Evolutionary conservation across 1,140 invertebrate species (phyloP).

Genomic region (Brachionus asplanchnoidis): DNA sequence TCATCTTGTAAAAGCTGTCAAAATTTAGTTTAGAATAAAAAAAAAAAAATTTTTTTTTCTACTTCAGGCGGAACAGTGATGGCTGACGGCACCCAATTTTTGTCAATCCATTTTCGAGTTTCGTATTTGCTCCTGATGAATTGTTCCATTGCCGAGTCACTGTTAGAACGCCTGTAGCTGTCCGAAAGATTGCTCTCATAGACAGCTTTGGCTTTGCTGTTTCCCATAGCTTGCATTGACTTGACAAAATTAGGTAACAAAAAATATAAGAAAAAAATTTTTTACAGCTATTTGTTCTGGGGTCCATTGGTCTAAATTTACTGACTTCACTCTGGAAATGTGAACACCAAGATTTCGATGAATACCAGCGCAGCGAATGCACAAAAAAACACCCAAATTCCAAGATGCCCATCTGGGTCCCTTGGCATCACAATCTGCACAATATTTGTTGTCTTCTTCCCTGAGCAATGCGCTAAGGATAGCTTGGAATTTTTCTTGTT

Average conservation of each 20-base stretch:
- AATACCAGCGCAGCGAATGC: slow-evolving; percentile 94
- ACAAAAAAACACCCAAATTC: slow-evolving; percentile 95
- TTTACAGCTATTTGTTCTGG: slow-evolving; percentile 81
- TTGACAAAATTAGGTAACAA: slow-evolving; percentile 49
- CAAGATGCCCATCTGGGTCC: slow-evolving; percentile 97
- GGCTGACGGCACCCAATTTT: slow-evolving; percentile 61
- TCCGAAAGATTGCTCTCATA: slow-evolving; percentile 96
- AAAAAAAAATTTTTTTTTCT: background rate
- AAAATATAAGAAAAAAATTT: slow-evolving; percentile 20
- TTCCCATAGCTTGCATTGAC: slow-evolving; percentile 94
- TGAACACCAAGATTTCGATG: slow-evolving; percentile 95
- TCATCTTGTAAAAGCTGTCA: slow-evolving; percentile 1
- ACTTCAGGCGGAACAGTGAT: slow-evolving; percentile 21
- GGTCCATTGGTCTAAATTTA: slow-evolving; percentile 96
- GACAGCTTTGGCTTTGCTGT: slow-evolving; percentile 87
- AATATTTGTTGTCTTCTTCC: slow-evolving; percentile 99
- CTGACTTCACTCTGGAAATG: slow-evolving; percentile 94
- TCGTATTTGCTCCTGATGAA: slow-evolving; percentile 97
- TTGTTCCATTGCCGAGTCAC: slow-evolving; percentile 81
- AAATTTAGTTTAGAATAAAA: background rate
- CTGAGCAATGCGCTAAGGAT: slow-evolving; percentile 81
- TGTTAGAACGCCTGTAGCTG: slow-evolving; percentile 85
- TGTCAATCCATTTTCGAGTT: slow-evolving; percentile 92
- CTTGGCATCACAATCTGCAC: slow-evolving; percentile 98
- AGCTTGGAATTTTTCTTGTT: slow-evolving; percentile 70